Conservation (phyloP, 2,888 invertebrate genomes). For the Cheilosia urbana region DNA sequence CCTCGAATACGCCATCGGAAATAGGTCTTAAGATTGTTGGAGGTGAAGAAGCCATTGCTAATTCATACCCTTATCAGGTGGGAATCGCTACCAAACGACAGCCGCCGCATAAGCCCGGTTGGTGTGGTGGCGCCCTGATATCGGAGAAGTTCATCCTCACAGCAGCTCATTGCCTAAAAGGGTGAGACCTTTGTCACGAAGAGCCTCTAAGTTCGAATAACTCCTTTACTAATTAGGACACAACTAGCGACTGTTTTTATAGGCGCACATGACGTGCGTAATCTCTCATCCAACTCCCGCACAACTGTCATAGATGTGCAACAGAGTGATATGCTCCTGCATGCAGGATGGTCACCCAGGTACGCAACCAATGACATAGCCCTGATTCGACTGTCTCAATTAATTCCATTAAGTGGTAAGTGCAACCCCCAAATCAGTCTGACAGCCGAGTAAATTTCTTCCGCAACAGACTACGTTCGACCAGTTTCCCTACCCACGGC, state of each 20-base stretch:
- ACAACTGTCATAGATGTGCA: slow-evolving; percentile 39
- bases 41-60: slow-evolving; percentile 80
- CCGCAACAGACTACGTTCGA: slow-evolving; percentile 39
- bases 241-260: slow-evolving; percentile 60
- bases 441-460: slow-evolving; percentile 1
- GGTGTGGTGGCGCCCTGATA: slow-evolving; percentile 82
- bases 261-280: slow-evolving; percentile 63
- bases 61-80: slow-evolving; percentile 80
- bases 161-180: slow-evolving; percentile 81
- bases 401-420: slow-evolving; percentile 82
- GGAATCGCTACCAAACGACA: slow-evolving; percentile 80
- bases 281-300: slow-evolving; percentile 23
- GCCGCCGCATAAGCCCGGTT: slow-evolving; percentile 61
- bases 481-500: slow-evolving; percentile 34
- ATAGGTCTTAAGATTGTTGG: slow-evolving; percentile 55
- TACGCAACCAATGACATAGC: slow-evolving; percentile 83
- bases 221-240: slow-evolving; percentile 2
- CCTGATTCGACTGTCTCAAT: slow-evolving; percentile 81
- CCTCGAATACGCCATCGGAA: neutral
- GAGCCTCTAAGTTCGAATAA: neutral
- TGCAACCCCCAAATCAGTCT: neutral
- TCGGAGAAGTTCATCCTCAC: slow-evolving; percentile 80
- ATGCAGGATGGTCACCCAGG: slow-evolving; percentile 59
- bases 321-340: slow-evolving; percentile 53
- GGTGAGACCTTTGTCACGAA: slow-evolving; percentile 73